Evolutionary conservation across 2,888 invertebrate species (phyloP).

Genomic region (Cenopis cana): DNA sequence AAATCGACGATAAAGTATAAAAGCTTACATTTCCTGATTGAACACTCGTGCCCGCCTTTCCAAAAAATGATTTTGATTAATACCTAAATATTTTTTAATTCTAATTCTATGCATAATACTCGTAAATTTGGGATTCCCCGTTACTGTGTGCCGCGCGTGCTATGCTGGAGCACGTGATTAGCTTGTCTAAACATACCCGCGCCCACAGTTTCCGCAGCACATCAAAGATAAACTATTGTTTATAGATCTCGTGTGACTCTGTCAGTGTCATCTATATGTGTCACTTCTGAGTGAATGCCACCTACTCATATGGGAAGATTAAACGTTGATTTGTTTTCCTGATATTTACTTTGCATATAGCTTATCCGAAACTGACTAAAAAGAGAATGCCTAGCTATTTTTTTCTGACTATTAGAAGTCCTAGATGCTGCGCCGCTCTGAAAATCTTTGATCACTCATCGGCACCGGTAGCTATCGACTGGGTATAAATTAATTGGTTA

Average conservation of each 20-base stretch:
- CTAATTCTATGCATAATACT: too few relatives aligned
- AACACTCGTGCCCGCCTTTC: too few relatives aligned
- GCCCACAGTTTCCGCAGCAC: slow-evolving; percentile 34
- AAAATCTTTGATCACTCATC: too few relatives aligned
- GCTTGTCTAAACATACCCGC: slow-evolving; percentile 22
- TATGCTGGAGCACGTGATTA: not conserved
- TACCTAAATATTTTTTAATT: not conserved
- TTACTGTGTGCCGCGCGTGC: not conserved
- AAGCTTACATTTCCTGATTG: too few relatives aligned
- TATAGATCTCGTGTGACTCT: not conserved
- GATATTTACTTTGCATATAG: too few relatives aligned
- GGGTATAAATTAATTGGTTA: too few relatives aligned
- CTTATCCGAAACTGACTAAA: too few relatives aligned
- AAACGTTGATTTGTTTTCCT: not conserved
- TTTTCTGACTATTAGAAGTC: not conserved
- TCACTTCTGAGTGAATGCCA: slow-evolving; percentile 22
- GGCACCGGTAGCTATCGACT: too few relatives aligned
- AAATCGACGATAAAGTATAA: too few relatives aligned
- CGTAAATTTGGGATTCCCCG: not conserved
- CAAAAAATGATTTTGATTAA: not conserved
- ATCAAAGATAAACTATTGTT: slow-evolving; percentile 28
- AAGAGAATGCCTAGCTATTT: not conserved
- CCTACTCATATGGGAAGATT: slow-evolving; percentile 20
- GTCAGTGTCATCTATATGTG: slow-evolving; percentile 35
- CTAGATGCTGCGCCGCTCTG: not conserved